Percentiles rank a stretch among this genome's conserved stretches.
Evolutionary conservation across 1,140 invertebrate species (phyloP).

Genomic region (Melipona quadrifasciata): DNA sequence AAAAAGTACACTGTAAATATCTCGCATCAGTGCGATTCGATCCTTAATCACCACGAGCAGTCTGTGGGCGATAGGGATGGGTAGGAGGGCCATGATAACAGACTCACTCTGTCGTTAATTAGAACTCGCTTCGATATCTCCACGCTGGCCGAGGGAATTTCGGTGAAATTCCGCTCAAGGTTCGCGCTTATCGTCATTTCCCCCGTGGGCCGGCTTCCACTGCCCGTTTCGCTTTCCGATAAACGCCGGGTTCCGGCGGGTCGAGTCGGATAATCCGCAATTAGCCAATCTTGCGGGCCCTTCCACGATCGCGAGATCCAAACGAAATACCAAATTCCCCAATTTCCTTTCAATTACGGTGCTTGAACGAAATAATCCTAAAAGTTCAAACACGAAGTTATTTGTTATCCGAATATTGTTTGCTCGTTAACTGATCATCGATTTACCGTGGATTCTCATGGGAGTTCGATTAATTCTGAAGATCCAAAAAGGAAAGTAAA

Average conservation of each 20-base stretch:
- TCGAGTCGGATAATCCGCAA: constrained; percentile 19
- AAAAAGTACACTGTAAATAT: constrained; percentile 15
- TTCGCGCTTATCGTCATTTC: constrained; percentile 40
- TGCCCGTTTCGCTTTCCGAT: constrained; percentile 12
- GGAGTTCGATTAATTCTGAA: no score
- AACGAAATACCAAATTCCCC: neutral
- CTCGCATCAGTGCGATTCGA: constrained; percentile 36
- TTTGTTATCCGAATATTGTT: no score
- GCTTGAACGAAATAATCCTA: no score
- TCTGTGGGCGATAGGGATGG: constrained; percentile 22
- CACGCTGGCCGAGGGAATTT: constrained; percentile 25
- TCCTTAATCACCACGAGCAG: constrained; percentile 37
- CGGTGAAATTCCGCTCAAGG: constrained; percentile 37
- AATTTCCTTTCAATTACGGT: no score
- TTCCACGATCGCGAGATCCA: neutral
- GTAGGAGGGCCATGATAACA: constrained; percentile 3
- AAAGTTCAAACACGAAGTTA: no score
- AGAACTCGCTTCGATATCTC: constrained; percentile 25
- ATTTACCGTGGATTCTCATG: no score
- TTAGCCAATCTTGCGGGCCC: neutral
- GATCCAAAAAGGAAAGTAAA: no score
- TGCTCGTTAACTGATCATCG: no score
- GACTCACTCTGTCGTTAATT: constrained; percentile 43
- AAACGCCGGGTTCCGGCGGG: constrained; percentile 6
- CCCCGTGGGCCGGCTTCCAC: neutral